Evolutionary conservation across 2,888 invertebrate genomes (phyloP).

Genomic region (Seira ritae): DNA sequence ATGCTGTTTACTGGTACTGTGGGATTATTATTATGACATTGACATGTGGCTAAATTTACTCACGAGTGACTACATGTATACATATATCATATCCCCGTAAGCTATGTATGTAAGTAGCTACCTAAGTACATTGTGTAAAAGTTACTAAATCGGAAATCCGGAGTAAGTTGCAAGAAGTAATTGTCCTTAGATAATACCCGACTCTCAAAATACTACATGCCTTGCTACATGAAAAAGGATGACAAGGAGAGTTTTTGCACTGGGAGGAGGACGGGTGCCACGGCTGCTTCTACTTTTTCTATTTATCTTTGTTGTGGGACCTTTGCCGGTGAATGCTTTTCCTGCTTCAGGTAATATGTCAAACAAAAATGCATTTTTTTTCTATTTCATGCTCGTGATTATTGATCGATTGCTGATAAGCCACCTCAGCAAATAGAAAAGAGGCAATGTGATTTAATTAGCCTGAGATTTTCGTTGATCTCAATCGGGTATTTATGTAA

Average conservation of each 20-base stretch:
- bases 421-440: neutral
- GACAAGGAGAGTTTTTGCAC: slow-evolving; percentile 31
- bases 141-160: slow-evolving; percentile 18
- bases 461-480: no score
- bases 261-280: slow-evolving; percentile 25
- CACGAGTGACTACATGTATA: no score
- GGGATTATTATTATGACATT: slow-evolving; percentile 1
- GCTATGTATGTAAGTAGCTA: neutral
- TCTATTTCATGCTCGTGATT: slow-evolving; percentile 30
- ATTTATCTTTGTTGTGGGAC: slow-evolving; percentile 33
- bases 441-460: slow-evolving; percentile 4
- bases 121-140: neutral
- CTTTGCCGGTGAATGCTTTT: slow-evolving; percentile 36
- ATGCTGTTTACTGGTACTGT: neutral
- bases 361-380: slow-evolving; percentile 20
- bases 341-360: slow-evolving; percentile 44
- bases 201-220: slow-evolving; percentile 24
- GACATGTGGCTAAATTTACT: slow-evolving; percentile 14
- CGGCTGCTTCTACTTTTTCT: slow-evolving; percentile 24
- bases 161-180: neutral
- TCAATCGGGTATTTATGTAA: no score
- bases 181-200: slow-evolving; percentile 9
- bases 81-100: no score
- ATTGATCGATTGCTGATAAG: neutral
- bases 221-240: slow-evolving; percentile 44